phyloP scores from a whole-genome alignment of 2,888 invertebrate species.

The Cremastobaeus sp. region DNA sequence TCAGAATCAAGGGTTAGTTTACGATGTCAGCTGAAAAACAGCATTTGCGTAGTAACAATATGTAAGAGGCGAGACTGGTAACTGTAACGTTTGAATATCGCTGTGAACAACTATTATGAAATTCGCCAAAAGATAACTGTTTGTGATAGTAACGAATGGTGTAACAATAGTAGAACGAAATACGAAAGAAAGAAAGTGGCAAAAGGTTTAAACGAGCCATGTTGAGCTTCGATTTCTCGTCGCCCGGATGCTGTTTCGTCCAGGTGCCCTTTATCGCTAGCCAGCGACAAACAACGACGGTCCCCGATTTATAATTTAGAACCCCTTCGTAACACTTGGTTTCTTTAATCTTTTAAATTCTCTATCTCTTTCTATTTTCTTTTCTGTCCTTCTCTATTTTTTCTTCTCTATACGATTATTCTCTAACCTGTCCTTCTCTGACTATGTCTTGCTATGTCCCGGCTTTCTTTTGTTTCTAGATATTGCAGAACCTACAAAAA shows the following conservation, averaged over 20 bases:
- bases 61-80: too few relatives aligned
- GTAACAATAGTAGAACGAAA: constrained; percentile 18
- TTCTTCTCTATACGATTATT: constrained; percentile 72
- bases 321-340: constrained; percentile 59
- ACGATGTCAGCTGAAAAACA: too few relatives aligned
- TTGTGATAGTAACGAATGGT: constrained; percentile 1
- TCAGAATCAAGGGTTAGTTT: too few relatives aligned
- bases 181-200: constrained; percentile 36
- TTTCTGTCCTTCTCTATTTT: too few relatives aligned
- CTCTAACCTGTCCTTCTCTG: constrained; percentile 76
- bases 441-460: constrained; percentile 87
- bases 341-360: constrained; percentile 55
- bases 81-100: too few relatives aligned
- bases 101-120: too few relatives aligned
- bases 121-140: too few relatives aligned
- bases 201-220: constrained; percentile 34
- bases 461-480: constrained; percentile 94
- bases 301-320: constrained; percentile 41
- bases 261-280: constrained; percentile 48
- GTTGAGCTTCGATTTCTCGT: constrained; percentile 48
- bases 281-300: constrained; percentile 48
- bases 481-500: constrained; percentile 99
- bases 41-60: too few relatives aligned
- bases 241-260: constrained; percentile 56
- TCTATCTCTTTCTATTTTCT: constrained; percentile 42